phyloP scores from a whole-genome alignment of 2,797 vertebrate species.

The Lutjanus argentimaculatus region DNA sequence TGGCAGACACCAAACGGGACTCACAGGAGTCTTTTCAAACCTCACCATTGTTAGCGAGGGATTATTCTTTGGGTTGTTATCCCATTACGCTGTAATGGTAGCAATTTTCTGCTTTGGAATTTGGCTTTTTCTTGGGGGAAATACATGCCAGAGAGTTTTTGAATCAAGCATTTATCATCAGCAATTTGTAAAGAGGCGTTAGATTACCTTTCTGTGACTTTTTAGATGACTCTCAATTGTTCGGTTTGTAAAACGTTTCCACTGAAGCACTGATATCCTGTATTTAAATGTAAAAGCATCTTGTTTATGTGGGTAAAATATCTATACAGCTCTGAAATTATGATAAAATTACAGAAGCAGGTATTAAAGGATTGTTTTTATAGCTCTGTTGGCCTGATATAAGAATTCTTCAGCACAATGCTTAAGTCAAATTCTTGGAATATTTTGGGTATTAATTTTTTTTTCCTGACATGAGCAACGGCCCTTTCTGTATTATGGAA shows the following conservation, averaged over 20 bases:
- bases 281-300: slow-evolving; percentile 15
- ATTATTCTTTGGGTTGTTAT: slow-evolving; percentile 87
- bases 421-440: slow-evolving; percentile 79
- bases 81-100: slow-evolving; percentile 84
- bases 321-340: not conserved
- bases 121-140: slow-evolving; percentile 63
- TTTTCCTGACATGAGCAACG: slow-evolving; percentile 69
- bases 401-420: slow-evolving; percentile 26
- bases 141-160: slow-evolving; percentile 63
- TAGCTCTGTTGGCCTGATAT: not conserved
- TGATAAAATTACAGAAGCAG: slow-evolving; percentile 1
- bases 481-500: slow-evolving; percentile 80
- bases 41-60: slow-evolving; percentile 80
- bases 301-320: not conserved
- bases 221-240: slow-evolving; percentile 15
- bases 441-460: slow-evolving; percentile 82
- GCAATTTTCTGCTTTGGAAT: slow-evolving; percentile 86
- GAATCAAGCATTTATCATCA: slow-evolving; percentile 66
- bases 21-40: slow-evolving; percentile 83
- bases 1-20: slow-evolving; percentile 75
- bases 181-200: slow-evolving; percentile 64
- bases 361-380: slow-evolving; percentile 25
- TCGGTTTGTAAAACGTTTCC: slow-evolving; percentile 27
- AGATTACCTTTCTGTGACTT: slow-evolving; percentile 43
- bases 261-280: not conserved